A percentile compares a stretch with the other conserved stretches of the same genome.
phyloP scores from a whole-genome alignment of 2,113 vertebrate species.

The Furnarius figulus region DNA sequence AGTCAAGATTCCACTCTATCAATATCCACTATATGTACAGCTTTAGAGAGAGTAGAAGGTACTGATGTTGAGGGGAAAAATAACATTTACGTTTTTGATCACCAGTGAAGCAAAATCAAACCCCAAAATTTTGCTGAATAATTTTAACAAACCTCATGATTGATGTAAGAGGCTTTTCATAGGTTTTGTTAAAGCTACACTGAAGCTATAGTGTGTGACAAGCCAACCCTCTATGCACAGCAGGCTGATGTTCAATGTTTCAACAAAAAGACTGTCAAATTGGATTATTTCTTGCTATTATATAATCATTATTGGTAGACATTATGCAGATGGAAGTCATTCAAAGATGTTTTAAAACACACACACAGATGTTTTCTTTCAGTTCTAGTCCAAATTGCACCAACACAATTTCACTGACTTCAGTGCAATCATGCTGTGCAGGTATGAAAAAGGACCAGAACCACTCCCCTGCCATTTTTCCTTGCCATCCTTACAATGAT shows the following conservation, averaged over 20 bases:
- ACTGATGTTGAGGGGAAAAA: background rate
- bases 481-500: background rate
- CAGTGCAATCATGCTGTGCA: background rate
- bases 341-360: conserved; percentile 16
- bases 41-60: background rate
- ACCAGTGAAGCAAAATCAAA: background rate
- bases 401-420: background rate
- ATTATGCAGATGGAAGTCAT: conserved; percentile 7
- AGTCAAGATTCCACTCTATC: background rate
- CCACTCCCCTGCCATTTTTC: background rate
- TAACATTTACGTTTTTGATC: background rate
- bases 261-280: conserved; percentile 11
- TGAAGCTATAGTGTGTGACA: background rate
- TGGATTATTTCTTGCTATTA: conserved; percentile 35
- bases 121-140: background rate
- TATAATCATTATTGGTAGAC: conserved; percentile 3
- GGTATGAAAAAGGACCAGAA: conserved; percentile 31
- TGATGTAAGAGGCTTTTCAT: background rate
- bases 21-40: background rate
- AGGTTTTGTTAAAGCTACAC: background rate
- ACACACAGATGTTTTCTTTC: background rate
- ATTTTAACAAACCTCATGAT: background rate
- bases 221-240: background rate
- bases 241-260: background rate
- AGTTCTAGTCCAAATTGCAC: background rate